A percentile compares a stretch with the other conserved stretches of the same genome.
phyloP scores from a whole-genome alignment of 2,888 invertebrate genomes.

The Himalopsyche japonica region DNA sequence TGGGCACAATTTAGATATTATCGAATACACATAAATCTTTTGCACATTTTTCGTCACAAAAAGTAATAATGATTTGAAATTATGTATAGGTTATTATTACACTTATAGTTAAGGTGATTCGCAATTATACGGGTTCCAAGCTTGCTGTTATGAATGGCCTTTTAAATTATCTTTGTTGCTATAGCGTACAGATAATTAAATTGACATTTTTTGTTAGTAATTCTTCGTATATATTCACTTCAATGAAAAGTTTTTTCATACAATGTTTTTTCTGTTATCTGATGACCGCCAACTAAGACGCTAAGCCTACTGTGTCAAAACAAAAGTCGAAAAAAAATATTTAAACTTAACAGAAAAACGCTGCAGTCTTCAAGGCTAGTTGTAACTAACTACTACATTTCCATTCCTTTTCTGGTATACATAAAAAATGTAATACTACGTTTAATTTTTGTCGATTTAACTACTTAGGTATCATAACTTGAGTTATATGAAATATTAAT shows the following conservation, averaged over 20 bases:
- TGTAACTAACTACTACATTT: not conserved
- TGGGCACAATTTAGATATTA: too few relatives aligned
- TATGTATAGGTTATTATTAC: too few relatives aligned
- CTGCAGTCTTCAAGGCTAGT: not conserved
- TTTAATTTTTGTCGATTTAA: not conserved
- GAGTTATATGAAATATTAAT: too few relatives aligned
- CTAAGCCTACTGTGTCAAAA: not conserved
- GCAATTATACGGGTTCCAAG: too few relatives aligned
- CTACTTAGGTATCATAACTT: not conserved
- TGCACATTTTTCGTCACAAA: too few relatives aligned
- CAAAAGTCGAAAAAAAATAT: not conserved
- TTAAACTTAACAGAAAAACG: not conserved
- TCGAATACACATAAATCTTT: too few relatives aligned
- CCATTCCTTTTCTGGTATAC: not conserved
- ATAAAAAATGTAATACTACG: not conserved
- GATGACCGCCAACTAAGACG: not conserved
- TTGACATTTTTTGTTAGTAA: not conserved
- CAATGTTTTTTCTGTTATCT: not conserved
- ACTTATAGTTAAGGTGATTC: too few relatives aligned
- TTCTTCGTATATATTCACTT: not conserved
- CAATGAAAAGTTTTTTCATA: not conserved
- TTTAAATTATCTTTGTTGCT: not conserved
- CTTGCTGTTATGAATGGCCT: too few relatives aligned
- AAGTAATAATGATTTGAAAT: too few relatives aligned
- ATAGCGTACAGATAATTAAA: not conserved